These are phyloP conservation scores for Caenorhabditis auriculariae DNA, from an alignment of 2,888 invertebrate species.

Conservation along the genomic window DNA sequence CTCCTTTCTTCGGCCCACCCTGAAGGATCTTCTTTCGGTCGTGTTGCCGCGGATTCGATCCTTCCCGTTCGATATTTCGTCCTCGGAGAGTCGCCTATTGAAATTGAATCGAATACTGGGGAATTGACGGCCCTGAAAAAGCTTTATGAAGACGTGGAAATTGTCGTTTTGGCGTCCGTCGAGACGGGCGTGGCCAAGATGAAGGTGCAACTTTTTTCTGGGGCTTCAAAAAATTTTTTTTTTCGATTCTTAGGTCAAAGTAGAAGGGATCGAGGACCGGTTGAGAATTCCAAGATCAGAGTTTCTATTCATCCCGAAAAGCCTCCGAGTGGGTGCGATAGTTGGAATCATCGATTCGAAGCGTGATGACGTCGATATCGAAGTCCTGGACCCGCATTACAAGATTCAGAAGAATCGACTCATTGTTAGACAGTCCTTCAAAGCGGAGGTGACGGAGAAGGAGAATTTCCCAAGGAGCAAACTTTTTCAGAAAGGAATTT, in stretches of 20 bases:
- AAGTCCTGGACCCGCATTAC: conserved; percentile 22
- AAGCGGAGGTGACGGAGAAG: too few species aligned
- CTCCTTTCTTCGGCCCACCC: conserved; percentile 17
- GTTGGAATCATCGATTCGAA: conserved; percentile 19
- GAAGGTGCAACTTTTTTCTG: conserved; percentile 4
- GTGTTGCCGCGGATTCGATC: conserved; percentile 30
- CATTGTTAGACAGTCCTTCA: too few species aligned
- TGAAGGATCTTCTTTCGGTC: conserved; percentile 24
- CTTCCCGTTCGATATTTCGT: conserved; percentile 25
- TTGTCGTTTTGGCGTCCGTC: conserved; percentile 13
- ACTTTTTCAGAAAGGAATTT: not conserved
- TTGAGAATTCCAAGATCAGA: conserved; percentile 5
- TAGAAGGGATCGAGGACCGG: conserved; percentile 23
- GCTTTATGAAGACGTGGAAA: too few species aligned
- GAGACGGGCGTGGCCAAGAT: conserved; percentile 16
- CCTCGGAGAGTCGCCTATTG: conserved; percentile 11
- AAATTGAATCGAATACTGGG: conserved; percentile 20
- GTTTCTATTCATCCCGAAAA: conserved; percentile 11
- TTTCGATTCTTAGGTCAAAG: conserved; percentile 7
- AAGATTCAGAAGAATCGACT: conserved; percentile 12
- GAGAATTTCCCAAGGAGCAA: conserved; percentile 7
- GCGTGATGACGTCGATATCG: conserved; percentile 23
- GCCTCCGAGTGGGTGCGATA: not conserved
- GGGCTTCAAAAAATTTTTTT: not conserved
- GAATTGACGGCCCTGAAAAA: too few species aligned